Evolutionary conservation across 2,888 invertebrate genomes (phyloP), one percentile per base, ranked within the genome.

Genomic region (Tolmerus cingulatus): DNA sequence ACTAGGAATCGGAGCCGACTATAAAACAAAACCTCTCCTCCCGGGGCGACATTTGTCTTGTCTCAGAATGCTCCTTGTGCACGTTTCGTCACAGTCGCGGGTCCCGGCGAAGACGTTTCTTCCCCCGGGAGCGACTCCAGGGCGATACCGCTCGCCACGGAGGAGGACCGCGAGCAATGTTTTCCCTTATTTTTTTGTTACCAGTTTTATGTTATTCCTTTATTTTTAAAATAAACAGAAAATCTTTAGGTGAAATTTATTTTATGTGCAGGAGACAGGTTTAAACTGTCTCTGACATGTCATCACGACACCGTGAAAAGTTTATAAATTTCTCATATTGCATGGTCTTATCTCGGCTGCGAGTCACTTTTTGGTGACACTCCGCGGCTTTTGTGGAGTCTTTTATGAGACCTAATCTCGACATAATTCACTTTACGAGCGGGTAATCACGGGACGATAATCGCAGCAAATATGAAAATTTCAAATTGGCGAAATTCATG

Each of bases 311-410:
- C 86, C 74, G 74, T 87, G 79, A 81, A 81, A 81, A 81, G 87
- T 87, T 87, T 87, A 81, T 81, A 87, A 81, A 87, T 87, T 87
- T 87, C 87, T 81, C 81, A 87, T 81, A 87, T 87, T 81, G 81
- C 87, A 87, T 87, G 87, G 30, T 51, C 74, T 87, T 87, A 86
- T 86, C 78, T 86, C 40, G 77, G 23, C 55, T 77, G 74, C 51
- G 43, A 76, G 74, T 85, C 46, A 74, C 82, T 74, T 74, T 43
- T 46, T n/a, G 85, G 85, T 74, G 85, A 74, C 85, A 74, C 46
- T 85, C 27, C 16, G 43, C 43, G 30, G 74, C 27, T 27, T n/a
- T 66, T 66, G 46, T 85, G 43, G 46, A 40, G 74, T 51, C 85
- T 74, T 85, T 85, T 85, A 74, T 85, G 46, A 30, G 43, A 16